These are phyloP conservation scores for Callimorpha dominula DNA, from an alignment of 2,888 invertebrate genomes.

Conservation along the genomic window DNA sequence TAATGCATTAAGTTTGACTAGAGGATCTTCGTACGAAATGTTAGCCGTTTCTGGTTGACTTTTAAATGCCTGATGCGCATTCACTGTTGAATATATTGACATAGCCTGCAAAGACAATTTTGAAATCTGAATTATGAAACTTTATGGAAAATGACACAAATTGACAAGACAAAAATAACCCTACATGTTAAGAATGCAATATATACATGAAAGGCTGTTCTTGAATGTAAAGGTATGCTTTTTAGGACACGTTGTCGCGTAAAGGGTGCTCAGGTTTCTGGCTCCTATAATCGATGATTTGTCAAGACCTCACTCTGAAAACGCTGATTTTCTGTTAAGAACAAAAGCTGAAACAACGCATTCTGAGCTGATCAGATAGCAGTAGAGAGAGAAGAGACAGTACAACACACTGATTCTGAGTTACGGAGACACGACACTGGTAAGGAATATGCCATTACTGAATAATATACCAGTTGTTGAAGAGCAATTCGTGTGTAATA, in stretches of 20 bases:
- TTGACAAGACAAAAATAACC: background rate
- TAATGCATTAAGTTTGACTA: slow-evolving; percentile 70
- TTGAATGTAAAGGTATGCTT: background rate
- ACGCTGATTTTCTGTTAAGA: background rate
- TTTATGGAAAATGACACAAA: background rate
- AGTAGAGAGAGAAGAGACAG: background rate
- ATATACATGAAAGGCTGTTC: background rate
- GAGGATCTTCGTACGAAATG: slow-evolving; percentile 65
- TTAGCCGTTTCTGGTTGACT: slow-evolving; percentile 60
- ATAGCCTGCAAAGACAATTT: slow-evolving; percentile 82
- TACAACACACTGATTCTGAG: background rate
- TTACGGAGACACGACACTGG: too few relatives aligned
- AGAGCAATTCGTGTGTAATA: too few relatives aligned
- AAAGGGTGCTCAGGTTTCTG: background rate
- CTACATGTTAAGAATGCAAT: background rate
- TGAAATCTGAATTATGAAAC: background rate
- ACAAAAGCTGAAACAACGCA: background rate
- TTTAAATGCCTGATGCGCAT: slow-evolving; percentile 65
- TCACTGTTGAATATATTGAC: slow-evolving; percentile 87
- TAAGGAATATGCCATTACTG: background rate
- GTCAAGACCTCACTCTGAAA: too few relatives aligned
- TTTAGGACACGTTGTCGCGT: background rate
- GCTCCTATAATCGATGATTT: background rate
- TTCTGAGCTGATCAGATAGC: background rate
- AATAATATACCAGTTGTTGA: background rate